Evolutionary conservation across 2,888 invertebrate species (phyloP), one percentile per base, ranked within the genome.

Genomic region (Standfussiana lucernea): DNA sequence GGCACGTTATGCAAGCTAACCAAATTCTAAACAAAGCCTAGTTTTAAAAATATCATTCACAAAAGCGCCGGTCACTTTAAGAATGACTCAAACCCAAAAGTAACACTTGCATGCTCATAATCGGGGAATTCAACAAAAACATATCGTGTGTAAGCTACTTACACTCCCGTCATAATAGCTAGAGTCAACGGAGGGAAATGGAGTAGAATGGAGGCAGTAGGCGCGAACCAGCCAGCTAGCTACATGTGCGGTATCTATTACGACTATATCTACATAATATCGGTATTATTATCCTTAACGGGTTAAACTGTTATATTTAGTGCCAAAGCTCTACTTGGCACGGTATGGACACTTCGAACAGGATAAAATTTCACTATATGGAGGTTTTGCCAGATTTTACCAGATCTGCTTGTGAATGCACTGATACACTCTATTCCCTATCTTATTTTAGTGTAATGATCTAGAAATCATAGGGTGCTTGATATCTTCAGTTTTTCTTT

Each of bases 291-390:
- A 84, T 81, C 85, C 83, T 70, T 80, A 80, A 75, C 84, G 84
- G 80, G 75, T 67, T 83, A 84, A 82, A 84, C 82, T 84, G 80
- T 84, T 80, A 83, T 71, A 84, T 84, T 80, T 83, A 84, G 75
- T 83, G 70, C 75, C 72, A 70, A 84, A 72, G 85, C 62, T 75
- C 81, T 70, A 84, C 83, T 83, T 83, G 83, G 83, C 85, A 84
- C 85, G 62, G 70, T 62, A 66, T 70, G 32, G 72, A 21, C n/a
- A 50, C 69, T 72, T 70, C n/a, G n/a, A 59, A 67, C n/a, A 83
- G 66, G 69, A 80, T 75, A 80, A 24, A 40, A 67, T 72, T 72
- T 56, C 69, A 84, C 32, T 59, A 13, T 66, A 70, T 47, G 35
- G 42, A 70, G 47, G 62, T 80, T 64, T 75, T 47, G 15, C 67